These are phyloP conservation scores for Aporophyla lueneburgensis DNA, from an alignment of 2,888 invertebrate species.

Conservation along the genomic window DNA sequence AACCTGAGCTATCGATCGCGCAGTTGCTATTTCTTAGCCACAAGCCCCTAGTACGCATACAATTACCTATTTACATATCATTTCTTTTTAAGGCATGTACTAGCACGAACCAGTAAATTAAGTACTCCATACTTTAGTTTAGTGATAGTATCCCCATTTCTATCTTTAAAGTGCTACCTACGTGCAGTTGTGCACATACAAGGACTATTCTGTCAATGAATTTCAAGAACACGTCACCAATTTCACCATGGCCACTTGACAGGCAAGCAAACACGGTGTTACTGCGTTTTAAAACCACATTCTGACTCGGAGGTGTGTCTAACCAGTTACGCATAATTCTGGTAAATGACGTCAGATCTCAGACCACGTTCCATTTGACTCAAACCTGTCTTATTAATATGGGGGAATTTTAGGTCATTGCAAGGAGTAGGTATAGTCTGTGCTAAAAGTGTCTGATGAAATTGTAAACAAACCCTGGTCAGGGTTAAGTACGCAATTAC, in stretches of 20 bases:
- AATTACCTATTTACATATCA: background rate
- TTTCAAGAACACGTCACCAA: conserved; percentile 35
- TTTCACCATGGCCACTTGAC: conserved; percentile 31
- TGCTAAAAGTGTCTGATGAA: background rate
- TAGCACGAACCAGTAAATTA: background rate
- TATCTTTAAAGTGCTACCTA: background rate
- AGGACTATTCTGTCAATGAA: background rate
- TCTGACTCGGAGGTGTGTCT: conserved; percentile 60
- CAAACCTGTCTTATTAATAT: background rate
- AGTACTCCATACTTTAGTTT: background rate
- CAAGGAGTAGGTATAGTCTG: conserved; percentile 6
- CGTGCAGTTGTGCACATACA: conserved; percentile 15
- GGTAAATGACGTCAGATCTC: conserved; percentile 52
- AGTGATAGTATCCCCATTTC: background rate
- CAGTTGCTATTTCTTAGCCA: too few relatives aligned
- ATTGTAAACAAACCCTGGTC: background rate
- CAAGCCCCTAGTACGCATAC: too few relatives aligned
- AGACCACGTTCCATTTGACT: background rate
- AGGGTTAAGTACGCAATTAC: background rate
- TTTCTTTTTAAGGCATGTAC: background rate
- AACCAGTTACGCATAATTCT: conserved; percentile 50
- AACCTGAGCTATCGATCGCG: too few relatives aligned
- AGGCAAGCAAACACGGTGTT: background rate
- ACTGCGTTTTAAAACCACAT: conserved; percentile 25
- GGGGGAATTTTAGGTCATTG: conserved; percentile 42